Evolutionary conservation across 2,113 vertebrate genomes (phyloP).

Genomic region (Nothocercus julius): DNA sequence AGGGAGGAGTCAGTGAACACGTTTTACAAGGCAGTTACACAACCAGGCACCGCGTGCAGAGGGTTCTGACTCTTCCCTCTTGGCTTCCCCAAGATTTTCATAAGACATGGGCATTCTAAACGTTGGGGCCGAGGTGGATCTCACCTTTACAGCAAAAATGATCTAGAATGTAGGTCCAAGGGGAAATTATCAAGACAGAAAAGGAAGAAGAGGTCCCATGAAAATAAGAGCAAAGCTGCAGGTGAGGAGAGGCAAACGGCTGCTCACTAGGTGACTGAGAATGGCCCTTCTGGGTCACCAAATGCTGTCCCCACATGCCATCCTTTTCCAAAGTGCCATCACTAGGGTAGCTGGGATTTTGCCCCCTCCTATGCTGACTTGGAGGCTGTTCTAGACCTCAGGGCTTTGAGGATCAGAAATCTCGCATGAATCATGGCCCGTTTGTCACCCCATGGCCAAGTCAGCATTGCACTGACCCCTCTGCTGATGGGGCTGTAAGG

Average conservation of each 20-base stretch:
- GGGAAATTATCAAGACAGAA: not conserved
- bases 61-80: not conserved
- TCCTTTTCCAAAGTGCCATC: not conserved
- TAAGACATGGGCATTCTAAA: fast-evolving
- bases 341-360: fast-evolving
- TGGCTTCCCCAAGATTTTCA: not conserved
- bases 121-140: fast-evolving
- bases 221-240: not conserved
- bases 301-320: fast-evolving
- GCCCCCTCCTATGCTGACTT: fast-evolving
- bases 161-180: not conserved
- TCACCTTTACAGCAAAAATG: not conserved
- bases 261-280: not conserved
- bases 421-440: too few relatives aligned
- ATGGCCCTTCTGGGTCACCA: not conserved
- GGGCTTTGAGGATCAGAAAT: not conserved
- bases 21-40: conserved; percentile 45
- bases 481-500: not conserved
- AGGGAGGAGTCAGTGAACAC: conserved; percentile 16
- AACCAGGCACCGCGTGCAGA: not conserved
- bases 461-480: too few relatives aligned
- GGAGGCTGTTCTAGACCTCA: not conserved
- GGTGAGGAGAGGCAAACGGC: not conserved
- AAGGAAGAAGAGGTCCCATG: not conserved
- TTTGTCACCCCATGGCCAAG: too few relatives aligned